Percentiles rank a stretch among this genome's conserved stretches.
Conservation (phyloP, 2,797 vertebrate genomes). For the Oryzias dopingdopingensis region DNA sequence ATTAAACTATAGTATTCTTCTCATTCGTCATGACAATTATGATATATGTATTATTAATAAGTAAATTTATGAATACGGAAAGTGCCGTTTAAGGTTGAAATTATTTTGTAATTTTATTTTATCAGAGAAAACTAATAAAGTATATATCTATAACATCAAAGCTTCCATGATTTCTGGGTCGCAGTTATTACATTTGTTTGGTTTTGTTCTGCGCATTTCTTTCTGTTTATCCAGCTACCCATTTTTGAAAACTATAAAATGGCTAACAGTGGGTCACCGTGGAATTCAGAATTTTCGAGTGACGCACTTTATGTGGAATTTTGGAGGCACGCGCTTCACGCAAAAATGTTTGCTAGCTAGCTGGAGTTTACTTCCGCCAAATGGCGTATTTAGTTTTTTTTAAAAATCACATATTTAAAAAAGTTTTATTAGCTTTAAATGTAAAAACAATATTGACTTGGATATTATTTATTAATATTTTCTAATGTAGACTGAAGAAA, state of each 20-base stretch:
- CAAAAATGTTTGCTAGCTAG: too few species aligned
- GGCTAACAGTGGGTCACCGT: too few species aligned
- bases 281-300: too few species aligned
- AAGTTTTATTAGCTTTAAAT: too few species aligned
- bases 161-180: slow-evolving; percentile 48
- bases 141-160: slow-evolving; percentile 84
- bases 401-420: too few species aligned
- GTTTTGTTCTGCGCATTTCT: neutral
- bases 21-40: slow-evolving; percentile 80
- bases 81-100: slow-evolving; percentile 83
- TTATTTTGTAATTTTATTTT: slow-evolving; percentile 90
- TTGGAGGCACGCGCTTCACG: too few species aligned
- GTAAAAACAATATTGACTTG: too few species aligned
- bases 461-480: too few species aligned
- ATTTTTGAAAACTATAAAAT: neutral
- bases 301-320: too few species aligned
- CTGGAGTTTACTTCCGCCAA: too few species aligned
- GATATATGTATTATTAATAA: slow-evolving; percentile 78
- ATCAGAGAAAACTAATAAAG: slow-evolving; percentile 87
- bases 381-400: too few species aligned
- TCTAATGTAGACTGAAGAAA: too few species aligned
- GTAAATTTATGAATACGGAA: slow-evolving; percentile 78
- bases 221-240: neutral
- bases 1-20: slow-evolving; percentile 82
- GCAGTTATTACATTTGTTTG: slow-evolving; percentile 1